phyloP scores from a whole-genome alignment of 2,888 invertebrate genomes.

The Sesamia inferens region DNA sequence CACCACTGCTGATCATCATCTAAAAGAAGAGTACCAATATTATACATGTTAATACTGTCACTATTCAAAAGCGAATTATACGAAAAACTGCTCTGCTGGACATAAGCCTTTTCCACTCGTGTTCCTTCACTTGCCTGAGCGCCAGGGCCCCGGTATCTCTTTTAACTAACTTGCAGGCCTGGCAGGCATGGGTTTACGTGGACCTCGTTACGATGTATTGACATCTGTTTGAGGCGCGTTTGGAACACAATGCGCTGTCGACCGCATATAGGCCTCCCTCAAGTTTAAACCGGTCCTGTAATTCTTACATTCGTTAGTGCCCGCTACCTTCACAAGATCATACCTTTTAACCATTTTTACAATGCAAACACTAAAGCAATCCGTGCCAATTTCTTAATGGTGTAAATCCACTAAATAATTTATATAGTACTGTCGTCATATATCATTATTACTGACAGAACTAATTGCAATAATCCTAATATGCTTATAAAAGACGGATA shows the following conservation, averaged over 20 bases:
- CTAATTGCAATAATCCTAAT: constrained; percentile 14
- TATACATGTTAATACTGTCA: background rate
- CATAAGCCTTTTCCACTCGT: background rate
- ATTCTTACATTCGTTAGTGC: background rate
- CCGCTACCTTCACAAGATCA: fast-evolving
- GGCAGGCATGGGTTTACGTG: no score
- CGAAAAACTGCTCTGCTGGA: background rate
- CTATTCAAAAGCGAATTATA: background rate
- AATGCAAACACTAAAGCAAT: no score
- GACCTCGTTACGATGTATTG: no score
- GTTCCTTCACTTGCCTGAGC: no score
- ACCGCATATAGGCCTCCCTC: background rate
- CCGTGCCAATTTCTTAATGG: no score
- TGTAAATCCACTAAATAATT: background rate
- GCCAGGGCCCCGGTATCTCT: no score
- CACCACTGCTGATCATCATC: constrained; percentile 55
- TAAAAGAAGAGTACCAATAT: constrained; percentile 1
- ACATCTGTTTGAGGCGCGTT: no score
- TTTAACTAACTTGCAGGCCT: no score
- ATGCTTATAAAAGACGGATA: background rate
- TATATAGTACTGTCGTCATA: background rate
- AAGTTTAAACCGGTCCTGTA: background rate
- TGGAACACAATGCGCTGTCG: no score
- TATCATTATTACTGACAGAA: constrained; percentile 3
- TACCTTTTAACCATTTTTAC: no score